A percentile compares a stretch with the other conserved stretches of the same genome.
Evolutionary conservation across 2,888 invertebrate species (phyloP).

Genomic region (Leucophora obtusa): DNA sequence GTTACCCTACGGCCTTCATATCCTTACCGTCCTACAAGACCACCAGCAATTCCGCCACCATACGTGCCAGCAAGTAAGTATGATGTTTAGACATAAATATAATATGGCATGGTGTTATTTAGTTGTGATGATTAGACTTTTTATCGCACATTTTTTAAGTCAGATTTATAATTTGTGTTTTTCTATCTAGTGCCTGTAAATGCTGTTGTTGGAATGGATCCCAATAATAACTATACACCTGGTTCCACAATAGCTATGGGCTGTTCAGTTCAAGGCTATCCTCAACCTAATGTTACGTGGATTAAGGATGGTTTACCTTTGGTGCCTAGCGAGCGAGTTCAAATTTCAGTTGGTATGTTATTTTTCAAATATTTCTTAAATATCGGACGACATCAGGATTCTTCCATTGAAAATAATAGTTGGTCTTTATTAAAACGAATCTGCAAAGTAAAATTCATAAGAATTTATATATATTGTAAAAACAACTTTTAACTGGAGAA

Average conservation of each 20-base stretch:
- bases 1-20: slow-evolving; percentile 76
- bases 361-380: no score
- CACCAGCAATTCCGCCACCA: slow-evolving; percentile 71
- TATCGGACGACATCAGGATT: no score
- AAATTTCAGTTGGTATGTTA: slow-evolving; percentile 82
- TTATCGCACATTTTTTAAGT: background rate
- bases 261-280: slow-evolving; percentile 89
- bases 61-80: slow-evolving; percentile 60
- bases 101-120: background rate
- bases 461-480: no score
- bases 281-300: slow-evolving; percentile 88
- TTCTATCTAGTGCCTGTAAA: slow-evolving; percentile 60
- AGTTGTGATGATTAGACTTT: background rate
- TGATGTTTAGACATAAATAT: background rate
- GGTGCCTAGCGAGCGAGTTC: slow-evolving; percentile 80
- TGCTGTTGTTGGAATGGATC: slow-evolving; percentile 82
- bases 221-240: slow-evolving; percentile 80
- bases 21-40: slow-evolving; percentile 77
- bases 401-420: no score
- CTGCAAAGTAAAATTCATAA: no score
- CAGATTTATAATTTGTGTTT: background rate
- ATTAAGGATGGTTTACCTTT: slow-evolving; percentile 85
- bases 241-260: slow-evolving; percentile 85
- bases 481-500: no score
- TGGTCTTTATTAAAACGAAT: no score